Conservation (phyloP, 2,888 invertebrate genomes). For the Caenorhabditis angaria region DNA sequence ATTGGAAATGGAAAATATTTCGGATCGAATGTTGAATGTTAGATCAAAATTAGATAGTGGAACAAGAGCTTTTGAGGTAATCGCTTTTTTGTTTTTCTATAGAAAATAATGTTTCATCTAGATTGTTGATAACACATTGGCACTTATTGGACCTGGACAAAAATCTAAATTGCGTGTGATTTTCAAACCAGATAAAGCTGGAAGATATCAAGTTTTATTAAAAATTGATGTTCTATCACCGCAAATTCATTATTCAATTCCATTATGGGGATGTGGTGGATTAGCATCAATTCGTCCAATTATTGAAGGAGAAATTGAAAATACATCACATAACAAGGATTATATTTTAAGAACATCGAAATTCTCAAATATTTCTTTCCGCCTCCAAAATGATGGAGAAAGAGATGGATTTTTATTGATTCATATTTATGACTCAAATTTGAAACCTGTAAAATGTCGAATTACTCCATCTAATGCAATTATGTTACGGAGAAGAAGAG, state of each 20-base stretch:
- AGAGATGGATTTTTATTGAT: constrained; percentile 5
- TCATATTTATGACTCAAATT: background rate
- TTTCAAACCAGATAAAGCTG: constrained; percentile 2
- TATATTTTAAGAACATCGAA: constrained; percentile 1
- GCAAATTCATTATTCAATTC: background rate
- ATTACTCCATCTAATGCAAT: background rate
- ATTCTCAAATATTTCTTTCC: constrained; percentile 6
- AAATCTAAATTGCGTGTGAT: background rate
- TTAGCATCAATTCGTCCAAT: background rate
- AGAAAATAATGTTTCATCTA: background rate
- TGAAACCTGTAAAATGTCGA: constrained; percentile 6
- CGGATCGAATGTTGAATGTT: background rate
- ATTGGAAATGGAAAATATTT: constrained; percentile 2
- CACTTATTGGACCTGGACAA: constrained; percentile 5
- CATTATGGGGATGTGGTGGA: constrained; percentile 13
- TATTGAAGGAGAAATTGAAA: background rate
- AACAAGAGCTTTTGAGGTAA: constrained; percentile 1
- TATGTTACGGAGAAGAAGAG: constrained; percentile 1
- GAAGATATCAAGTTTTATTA: constrained; percentile 10
- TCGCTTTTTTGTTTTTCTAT: background rate
- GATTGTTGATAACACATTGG: constrained; percentile 3
- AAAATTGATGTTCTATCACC: background rate
- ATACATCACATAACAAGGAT: background rate
- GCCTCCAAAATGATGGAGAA: background rate
- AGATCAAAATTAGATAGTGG: background rate